Percentiles rank a stretch among this genome's conserved stretches.
Conservation (phyloP, 53 echinoderm and acorn worm species). For the Antedon mediterranea region DNA sequence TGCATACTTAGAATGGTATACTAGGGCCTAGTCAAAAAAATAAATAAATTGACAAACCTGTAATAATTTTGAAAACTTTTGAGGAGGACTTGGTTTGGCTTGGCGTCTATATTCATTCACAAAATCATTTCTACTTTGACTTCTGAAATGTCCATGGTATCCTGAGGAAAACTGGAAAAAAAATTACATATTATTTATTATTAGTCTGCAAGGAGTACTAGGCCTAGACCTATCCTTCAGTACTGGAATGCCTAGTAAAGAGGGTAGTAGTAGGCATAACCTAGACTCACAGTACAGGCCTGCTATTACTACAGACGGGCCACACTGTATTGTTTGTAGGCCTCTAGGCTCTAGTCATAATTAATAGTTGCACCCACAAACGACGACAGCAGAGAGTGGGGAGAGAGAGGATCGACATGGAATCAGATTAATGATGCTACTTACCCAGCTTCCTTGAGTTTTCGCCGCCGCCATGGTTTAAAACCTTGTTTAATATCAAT, state of each 20-base stretch:
- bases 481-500: too few relatives aligned
- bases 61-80: constrained; percentile 56
- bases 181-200: neutral
- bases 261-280: too few relatives aligned
- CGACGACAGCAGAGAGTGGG: too few relatives aligned
- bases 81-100: constrained; percentile 84
- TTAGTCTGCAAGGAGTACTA: too few relatives aligned
- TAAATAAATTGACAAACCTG: constrained; percentile 25
- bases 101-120: constrained; percentile 83
- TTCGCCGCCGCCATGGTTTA: constrained; percentile 21
- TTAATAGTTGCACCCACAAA: too few relatives aligned
- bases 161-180: constrained; percentile 61
- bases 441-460: constrained; percentile 94
- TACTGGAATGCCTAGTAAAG: too few relatives aligned
- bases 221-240: too few relatives aligned
- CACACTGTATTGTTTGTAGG: too few relatives aligned
- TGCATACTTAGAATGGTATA: too few relatives aligned
- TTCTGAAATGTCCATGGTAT: constrained; percentile 88
- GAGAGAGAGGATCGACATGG: neutral
- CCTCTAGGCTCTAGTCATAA: too few relatives aligned
- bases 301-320: too few relatives aligned
- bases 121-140: constrained; percentile 85
- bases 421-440: constrained; percentile 7
- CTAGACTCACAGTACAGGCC: too few relatives aligned
- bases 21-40: neutral